phyloP scores from a whole-genome alignment of 2,797 vertebrate species.

The Leuciscus waleckii region DNA sequence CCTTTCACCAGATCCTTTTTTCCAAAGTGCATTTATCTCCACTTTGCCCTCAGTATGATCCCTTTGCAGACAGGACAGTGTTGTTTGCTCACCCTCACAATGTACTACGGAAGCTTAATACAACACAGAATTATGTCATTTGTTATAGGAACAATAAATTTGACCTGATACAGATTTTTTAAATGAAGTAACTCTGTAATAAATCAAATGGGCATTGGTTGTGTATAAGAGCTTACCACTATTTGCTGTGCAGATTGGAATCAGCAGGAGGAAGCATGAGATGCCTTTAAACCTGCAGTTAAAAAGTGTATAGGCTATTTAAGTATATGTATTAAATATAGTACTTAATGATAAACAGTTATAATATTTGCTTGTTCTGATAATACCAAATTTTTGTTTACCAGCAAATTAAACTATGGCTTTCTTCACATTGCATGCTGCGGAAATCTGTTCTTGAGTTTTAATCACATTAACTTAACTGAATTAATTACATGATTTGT shows the following conservation, averaged over 20 bases:
- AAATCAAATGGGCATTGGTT: neutral
- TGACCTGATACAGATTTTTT: neutral
- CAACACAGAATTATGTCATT: neutral
- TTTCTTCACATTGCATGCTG: no score
- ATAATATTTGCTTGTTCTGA: neutral
- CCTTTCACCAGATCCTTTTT: neutral
- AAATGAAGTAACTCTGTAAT: no score
- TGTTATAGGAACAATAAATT: neutral
- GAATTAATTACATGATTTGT: no score
- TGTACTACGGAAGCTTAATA: neutral
- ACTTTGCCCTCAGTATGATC: no score
- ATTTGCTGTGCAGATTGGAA: neutral
- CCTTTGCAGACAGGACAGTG: neutral
- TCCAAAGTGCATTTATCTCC: neutral
- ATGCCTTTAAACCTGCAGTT: neutral
- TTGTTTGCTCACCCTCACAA: neutral
- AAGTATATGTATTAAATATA: neutral
- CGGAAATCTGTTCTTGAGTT: no score
- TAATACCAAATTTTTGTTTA: neutral
- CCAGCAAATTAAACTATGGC: no score
- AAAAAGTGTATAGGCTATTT: neutral
- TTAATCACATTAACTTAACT: no score
- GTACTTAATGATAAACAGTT: neutral
- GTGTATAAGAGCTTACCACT: neutral
- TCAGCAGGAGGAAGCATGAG: neutral